These are phyloP conservation scores for Macrophya annulata DNA, from an alignment of 2,888 invertebrate species.

Conservation along the genomic window DNA sequence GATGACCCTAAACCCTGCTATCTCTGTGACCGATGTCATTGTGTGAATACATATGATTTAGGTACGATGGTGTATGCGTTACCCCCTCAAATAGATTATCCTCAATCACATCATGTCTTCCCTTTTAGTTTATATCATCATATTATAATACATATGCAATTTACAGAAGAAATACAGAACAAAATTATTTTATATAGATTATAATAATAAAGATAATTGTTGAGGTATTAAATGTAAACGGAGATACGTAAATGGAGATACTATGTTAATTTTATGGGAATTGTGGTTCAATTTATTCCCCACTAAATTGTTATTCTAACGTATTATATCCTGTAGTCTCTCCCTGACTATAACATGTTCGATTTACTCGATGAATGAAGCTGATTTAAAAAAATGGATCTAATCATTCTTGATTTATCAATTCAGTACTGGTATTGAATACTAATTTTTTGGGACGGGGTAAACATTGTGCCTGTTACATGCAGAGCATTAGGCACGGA, in stretches of 20 bases:
- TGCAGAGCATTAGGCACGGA: constrained; percentile 62
- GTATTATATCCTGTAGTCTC: constrained; percentile 33
- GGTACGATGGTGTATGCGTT: constrained; percentile 61
- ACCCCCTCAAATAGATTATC: constrained; percentile 72
- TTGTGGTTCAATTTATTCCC: not conserved
- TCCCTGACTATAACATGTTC: not conserved
- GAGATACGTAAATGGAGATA: not conserved
- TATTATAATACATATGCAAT: constrained; percentile 1
- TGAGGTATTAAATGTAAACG: not conserved
- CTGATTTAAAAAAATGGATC: constrained; percentile 39
- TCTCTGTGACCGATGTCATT: constrained; percentile 71
- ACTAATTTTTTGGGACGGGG: not conserved
- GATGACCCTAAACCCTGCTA: constrained; percentile 76
- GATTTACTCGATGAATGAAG: constrained; percentile 11
- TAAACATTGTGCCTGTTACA: not conserved
- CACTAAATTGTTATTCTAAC: not conserved
- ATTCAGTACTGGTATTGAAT: not conserved
- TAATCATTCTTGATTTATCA: constrained; percentile 31
- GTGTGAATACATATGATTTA: constrained; percentile 58
- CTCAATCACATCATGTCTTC: constrained; percentile 66
- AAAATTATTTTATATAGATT: not conserved
- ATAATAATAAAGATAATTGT: not conserved
- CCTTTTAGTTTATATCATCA: constrained; percentile 38
- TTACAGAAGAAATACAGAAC: not conserved
- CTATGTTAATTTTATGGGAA: not conserved